Conservation (phyloP, 2,797 vertebrate genomes). For the Mormyrus hasselquistii region DNA sequence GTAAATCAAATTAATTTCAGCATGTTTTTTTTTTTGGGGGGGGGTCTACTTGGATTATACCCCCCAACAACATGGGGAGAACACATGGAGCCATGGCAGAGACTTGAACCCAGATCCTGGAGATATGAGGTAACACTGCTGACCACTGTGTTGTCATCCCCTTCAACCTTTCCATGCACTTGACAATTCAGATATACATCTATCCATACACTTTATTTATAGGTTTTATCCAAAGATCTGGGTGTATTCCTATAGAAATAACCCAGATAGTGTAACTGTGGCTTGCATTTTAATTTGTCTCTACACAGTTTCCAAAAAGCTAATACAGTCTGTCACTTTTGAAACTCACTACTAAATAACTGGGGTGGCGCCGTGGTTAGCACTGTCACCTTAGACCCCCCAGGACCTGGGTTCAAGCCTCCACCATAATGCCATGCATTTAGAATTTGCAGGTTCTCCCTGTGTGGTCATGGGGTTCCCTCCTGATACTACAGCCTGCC, state of each 20-base stretch:
- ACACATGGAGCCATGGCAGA: neutral
- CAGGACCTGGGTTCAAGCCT: neutral
- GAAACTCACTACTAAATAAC: neutral
- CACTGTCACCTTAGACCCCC: neutral
- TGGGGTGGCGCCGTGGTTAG: neutral
- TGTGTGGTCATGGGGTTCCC: no score
- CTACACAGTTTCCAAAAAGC: neutral
- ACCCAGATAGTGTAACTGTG: conserved; percentile 24
- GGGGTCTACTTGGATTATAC: neutral
- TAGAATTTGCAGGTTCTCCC: no score
- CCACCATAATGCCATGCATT: neutral
- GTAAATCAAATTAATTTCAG: neutral
- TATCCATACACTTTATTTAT: neutral
- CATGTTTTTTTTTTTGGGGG: neutral
- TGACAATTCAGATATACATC: neutral
- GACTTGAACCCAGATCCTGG: neutral
- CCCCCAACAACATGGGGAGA: neutral
- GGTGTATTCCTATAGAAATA: conserved; percentile 49
- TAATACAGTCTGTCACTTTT: neutral
- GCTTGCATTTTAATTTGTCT: neutral
- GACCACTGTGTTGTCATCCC: neutral
- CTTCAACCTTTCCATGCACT: neutral
- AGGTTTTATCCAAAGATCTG: neutral
- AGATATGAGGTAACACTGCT: neutral
- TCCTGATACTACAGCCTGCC: no score